Base-by-base conservation (phyloP, 1,140 invertebrate genomes). In the Diabrotica virgifera region DNA sequence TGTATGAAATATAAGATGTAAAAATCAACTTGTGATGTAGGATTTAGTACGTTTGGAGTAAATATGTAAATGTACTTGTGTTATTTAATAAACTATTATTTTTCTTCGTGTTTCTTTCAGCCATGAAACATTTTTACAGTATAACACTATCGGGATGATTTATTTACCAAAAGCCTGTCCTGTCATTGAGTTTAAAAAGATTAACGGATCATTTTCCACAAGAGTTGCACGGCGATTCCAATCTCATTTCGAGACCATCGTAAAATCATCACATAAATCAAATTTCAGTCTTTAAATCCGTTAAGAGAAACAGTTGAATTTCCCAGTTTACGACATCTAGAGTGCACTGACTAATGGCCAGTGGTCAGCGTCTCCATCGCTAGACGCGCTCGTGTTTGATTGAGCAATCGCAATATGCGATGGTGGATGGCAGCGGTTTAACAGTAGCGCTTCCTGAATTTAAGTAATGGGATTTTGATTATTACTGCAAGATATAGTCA, bases 261-360 rank as follows among this genome's bases (percentile, higher is more conserved):
- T 46, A n/a, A 46, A 46, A 46, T 46, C 40, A 46, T 46, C 40
- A 46, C 40, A 46, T 46, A 46, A 46, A 46, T 46, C 40, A 46
- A 46, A 46, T 46, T 46, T 46, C 5, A 46, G 40, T 46, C 40
- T 46, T 24, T 46, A 46, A 46, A 46, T 46, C 40, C 40, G 40
- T 46, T 46, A 46, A 46, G 40, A 46, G 40, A 46, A 46, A 46
- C 40, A 46, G 40, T 46, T 46, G 40, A 46, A 46, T 46, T 46
- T 46, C 40, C 40, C 40, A 46, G 40, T 46, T 46, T 46, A 46
- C 40, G 40, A 46, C 40, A 46, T 46, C 40, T 46, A 46, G 40
- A n/a, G n/a, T 46, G 40, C 40, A 46, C 40, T 46, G n/a, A 46
- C 40, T 46, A 46, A 46, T 46, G 40, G 40, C 8, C 40, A 46